A percentile compares a stretch with the other conserved stretches of the same genome.
Conservation (phyloP, 2,113 vertebrate species). For the Phoxinus phoxinus region DNA sequence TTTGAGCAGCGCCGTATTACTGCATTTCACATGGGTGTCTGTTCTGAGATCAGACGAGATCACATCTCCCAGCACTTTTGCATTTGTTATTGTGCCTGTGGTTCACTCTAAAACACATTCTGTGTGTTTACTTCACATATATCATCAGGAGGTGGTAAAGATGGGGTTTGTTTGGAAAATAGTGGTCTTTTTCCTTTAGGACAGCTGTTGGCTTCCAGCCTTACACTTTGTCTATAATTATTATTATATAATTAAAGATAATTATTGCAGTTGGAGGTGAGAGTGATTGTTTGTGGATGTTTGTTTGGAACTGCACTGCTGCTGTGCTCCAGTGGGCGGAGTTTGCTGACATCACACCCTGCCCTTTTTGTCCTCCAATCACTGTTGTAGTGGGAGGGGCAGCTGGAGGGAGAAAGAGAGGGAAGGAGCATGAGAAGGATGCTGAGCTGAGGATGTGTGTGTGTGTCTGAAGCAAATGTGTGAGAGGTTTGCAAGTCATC, state of each 20-base stretch:
- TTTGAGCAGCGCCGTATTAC: neutral
- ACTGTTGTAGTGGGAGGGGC: constrained; percentile 10
- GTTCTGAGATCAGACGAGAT: neutral
- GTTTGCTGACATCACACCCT: constrained; percentile 10
- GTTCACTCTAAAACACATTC: neutral
- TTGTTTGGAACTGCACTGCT: neutral
- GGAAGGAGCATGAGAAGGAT: neutral
- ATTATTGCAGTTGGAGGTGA: neutral
- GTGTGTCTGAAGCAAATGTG: constrained; percentile 30
- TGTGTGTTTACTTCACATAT: neutral
- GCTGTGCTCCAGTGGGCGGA: constrained; percentile 5
- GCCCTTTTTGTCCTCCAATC: constrained; percentile 23
- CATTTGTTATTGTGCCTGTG: neutral
- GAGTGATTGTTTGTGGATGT: neutral
- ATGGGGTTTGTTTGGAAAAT: constrained; percentile 4
- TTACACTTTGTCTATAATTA: neutral
- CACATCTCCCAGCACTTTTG: neutral
- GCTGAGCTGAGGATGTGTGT: constrained; percentile 5
- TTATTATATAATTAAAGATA: no score
- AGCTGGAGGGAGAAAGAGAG: constrained; percentile 31
- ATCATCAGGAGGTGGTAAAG: neutral
- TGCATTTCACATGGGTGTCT: constrained; percentile 25
- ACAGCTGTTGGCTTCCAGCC: neutral
- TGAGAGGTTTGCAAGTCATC: constrained; percentile 16
- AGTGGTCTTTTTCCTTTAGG: neutral